These are phyloP conservation scores for Eulemur rufifrons DNA, from an alignment of 2,113 vertebrate species.

Conservation along the genomic window DNA sequence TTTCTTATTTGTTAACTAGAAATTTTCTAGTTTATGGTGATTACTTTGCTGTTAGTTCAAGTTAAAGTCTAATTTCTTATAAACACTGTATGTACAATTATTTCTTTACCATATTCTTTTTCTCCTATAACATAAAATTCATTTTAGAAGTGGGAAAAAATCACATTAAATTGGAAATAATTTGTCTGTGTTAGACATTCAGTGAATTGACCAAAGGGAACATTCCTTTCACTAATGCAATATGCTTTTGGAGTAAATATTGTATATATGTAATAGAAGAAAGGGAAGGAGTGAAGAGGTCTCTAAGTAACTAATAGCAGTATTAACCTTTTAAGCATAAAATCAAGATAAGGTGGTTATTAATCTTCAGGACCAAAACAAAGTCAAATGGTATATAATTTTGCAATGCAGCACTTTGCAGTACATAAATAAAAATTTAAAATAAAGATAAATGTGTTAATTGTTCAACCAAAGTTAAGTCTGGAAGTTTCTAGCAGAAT, in stretches of 20 bases:
- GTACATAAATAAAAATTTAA: conserved; percentile 18
- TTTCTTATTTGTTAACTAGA: neutral
- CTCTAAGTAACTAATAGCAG: conserved; percentile 64
- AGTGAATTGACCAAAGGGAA: conserved; percentile 49
- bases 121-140: conserved; percentile 15
- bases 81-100: neutral
- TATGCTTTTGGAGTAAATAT: conserved; percentile 55
- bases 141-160: conserved; percentile 6
- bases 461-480: conserved; percentile 23
- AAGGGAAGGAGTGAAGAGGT: conserved; percentile 40
- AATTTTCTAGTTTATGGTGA: neutral
- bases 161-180: conserved; percentile 49
- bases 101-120: conserved; percentile 31
- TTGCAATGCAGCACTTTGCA: neutral
- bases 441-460: conserved; percentile 8
- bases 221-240: conserved; percentile 25
- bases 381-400: conserved; percentile 26
- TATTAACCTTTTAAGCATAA: conserved; percentile 63
- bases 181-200: neutral
- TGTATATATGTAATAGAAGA: conserved; percentile 7
- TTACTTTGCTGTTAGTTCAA: conserved; percentile 34
- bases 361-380: neutral
- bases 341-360: conserved; percentile 59
- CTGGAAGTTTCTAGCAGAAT: neutral
- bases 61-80: conserved; percentile 24